Base-by-base conservation (phyloP, 92 coral and sea anemone genomes). In the Epizoanthus rinbou region DNA sequence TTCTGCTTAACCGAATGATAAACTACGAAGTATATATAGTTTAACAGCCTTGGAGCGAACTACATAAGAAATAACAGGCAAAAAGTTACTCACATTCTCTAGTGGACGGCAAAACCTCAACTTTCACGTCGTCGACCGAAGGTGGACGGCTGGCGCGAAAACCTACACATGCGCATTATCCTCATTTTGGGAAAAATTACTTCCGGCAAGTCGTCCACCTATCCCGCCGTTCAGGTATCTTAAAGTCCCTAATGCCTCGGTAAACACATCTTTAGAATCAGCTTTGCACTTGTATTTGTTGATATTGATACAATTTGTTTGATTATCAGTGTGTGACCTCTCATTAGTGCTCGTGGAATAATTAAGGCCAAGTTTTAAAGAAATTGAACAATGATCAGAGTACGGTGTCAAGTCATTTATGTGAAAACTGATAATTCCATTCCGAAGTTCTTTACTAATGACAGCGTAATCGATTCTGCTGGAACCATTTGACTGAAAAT, bases 91-190 rank as follows among this genome's bases (percentile, higher is more conserved):
- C 53, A 45, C 53, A 1, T 45, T 45, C 53, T 7, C 53, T 45
- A 0, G 53, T 45, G 53, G 53, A 45, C 53, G 53, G 53, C 53
- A 45, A 45, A 45, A 45, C 53, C 13, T 7, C 11, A 45, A 45
- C 53, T 45, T 45, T 45, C 53, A 45, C 13, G 53, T 45, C 53
- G 53, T 45, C 53, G 13, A 45, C 53, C 53, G 13, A 45, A 45
- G 53, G 56, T 41, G 74, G 57, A 69, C 53, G 74, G 74, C 74
- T 69, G 74, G 57, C 74, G 22, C 53, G 53, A 45, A 45, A 45
- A 45, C 53, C 53, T 45, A 9, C 53, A 45, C 53, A 45, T 45
- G 53, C 53, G 53, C 53, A 45, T 5, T 45, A 45, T 45, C 53
- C 53, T 45, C 10, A 1, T 45, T 45, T 45, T 9, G 53, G 53